Conservation (phyloP, 1,140 invertebrate species). For the Leptinotarsa defecta region DNA sequence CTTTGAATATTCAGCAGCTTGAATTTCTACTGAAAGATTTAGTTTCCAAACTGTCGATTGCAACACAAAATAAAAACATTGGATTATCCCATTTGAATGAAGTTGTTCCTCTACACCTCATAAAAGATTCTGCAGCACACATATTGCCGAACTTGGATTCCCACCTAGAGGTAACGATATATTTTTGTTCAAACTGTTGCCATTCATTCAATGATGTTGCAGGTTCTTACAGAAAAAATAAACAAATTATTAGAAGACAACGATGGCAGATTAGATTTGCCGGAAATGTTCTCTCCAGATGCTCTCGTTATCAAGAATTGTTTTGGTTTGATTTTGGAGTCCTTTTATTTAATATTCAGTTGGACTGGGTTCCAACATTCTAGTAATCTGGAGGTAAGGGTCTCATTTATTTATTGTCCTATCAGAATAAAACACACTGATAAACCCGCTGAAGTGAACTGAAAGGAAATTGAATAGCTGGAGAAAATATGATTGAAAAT, state of each 20-base stretch:
- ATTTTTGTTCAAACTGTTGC: too few relatives aligned
- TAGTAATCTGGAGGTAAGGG: constrained; percentile 33
- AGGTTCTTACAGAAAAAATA: constrained; percentile 55
- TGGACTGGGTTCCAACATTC: constrained; percentile 76
- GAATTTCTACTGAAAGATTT: constrained; percentile 58
- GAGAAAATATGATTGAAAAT: too few relatives aligned
- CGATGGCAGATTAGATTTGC: constrained; percentile 64
- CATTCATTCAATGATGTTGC: too few relatives aligned
- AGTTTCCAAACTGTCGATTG: constrained; percentile 53
- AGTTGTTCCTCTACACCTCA: constrained; percentile 53
- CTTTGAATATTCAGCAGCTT: constrained; percentile 44
- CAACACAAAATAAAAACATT: constrained; percentile 50
- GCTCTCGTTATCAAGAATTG: constrained; percentile 61
- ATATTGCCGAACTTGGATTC: constrained; percentile 60
- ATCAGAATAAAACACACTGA: too few relatives aligned
- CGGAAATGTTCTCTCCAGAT: constrained; percentile 61
- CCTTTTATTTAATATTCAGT: constrained; percentile 67
- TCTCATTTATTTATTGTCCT: too few relatives aligned
- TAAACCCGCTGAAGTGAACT: too few relatives aligned
- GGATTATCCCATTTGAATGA: constrained; percentile 42
- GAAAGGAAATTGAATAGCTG: too few relatives aligned
- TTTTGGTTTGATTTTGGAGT: constrained; percentile 64
- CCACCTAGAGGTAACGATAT: constrained; percentile 9
- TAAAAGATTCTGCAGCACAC: constrained; percentile 58
- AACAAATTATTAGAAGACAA: constrained; percentile 60